Percentiles rank a stretch among this genome's conserved stretches.
These are phyloP conservation scores for Lingula anatina DNA, from an alignment of 2,888 invertebrate species.

Conservation along the genomic window DNA sequence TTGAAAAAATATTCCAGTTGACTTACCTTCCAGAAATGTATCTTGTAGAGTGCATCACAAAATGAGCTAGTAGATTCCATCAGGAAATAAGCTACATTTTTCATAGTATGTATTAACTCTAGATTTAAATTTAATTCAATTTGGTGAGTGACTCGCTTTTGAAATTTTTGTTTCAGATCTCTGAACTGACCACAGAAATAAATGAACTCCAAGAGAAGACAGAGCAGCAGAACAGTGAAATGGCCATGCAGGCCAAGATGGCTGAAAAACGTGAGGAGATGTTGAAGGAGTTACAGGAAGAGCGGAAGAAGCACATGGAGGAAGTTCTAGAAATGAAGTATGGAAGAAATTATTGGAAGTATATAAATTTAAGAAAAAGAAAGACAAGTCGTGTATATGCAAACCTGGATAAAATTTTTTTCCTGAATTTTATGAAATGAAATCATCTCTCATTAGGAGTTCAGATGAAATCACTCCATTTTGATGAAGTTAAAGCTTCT, in stretches of 20 bases:
- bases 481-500: not conserved
- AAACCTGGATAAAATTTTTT: too few relatives aligned
- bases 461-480: not conserved
- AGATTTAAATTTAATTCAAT: not conserved
- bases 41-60: too few relatives aligned
- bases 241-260: conserved; percentile 19
- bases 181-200: conserved; percentile 30
- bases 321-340: conserved; percentile 78
- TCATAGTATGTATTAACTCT: not conserved
- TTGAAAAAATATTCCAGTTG: too few relatives aligned
- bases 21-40: too few relatives aligned
- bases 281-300: conserved; percentile 63
- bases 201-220: conserved; percentile 23
- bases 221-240: too few relatives aligned
- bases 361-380: too few relatives aligned
- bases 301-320: conserved; percentile 64
- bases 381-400: too few relatives aligned
- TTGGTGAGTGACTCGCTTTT: too few relatives aligned
- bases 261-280: conserved; percentile 46
- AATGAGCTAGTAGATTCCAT: too few relatives aligned
- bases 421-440: too few relatives aligned
- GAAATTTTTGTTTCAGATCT: conserved; percentile 18
- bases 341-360: too few relatives aligned
- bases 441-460: too few relatives aligned
- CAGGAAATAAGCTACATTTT: not conserved